Evolutionary conservation across 2,797 vertebrate genomes (phyloP), one percentile per base, ranked within the genome.

Genomic region (Phataginus tetradactyla): DNA sequence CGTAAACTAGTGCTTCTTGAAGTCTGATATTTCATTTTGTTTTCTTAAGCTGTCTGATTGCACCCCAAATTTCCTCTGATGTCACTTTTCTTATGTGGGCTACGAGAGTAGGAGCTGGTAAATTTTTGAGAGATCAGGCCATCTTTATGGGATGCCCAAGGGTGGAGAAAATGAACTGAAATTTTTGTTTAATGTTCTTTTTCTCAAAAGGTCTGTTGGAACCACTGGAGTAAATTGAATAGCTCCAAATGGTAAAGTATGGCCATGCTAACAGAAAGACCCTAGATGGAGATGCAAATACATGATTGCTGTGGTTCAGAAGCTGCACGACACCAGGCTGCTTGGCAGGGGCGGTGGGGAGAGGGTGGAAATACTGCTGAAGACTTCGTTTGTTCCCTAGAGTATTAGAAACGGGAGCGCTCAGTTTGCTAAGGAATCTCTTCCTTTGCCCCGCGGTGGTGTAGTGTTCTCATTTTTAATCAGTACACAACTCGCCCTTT

Each of bases 11-110:
- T 39, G 61, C 34, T 80, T 55, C 32, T 23, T 10, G 27, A 77
- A 34, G 37, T 27, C 34, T 51, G 29, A 68, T 20, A 14, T 80
- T 94, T 77, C 61, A n/a, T 90, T 42, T 90, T 49, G 39, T 72
- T 75, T 81, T 72, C 27, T 59, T 17, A 78, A 57, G 18, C 74
- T 63, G 15, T 51, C 57, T 81, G 86, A 55, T 21, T 59, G 37
- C 25, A 42, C 18, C 66, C n/a, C 6, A n/a, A 93, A 87, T 69
- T 81, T 78, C 55, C 69, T 88, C 42, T 95, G 79, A 74, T 86
- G 55, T 97, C 78, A 91, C 5, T 78, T 66, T 90, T 84, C 77
- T 85, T 79, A 69, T 29, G 23, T 64, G 53, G 55, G 1, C 23
- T 57, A 4, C 71, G n/a, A 80, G 17, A 72, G 72, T 39, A 63